Evolutionary conservation across 2,888 invertebrate genomes (phyloP).

Genomic region (Strigamia maritima): DNA sequence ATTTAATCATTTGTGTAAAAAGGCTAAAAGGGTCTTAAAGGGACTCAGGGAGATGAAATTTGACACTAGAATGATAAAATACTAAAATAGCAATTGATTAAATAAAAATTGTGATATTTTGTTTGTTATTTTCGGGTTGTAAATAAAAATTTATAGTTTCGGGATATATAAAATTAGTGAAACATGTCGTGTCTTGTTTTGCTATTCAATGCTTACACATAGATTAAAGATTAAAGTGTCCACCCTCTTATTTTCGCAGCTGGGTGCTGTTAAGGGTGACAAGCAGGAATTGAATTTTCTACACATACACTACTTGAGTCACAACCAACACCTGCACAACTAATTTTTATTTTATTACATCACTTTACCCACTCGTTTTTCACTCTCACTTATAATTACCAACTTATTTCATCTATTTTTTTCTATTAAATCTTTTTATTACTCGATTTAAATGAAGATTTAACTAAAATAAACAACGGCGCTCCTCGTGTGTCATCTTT

Average conservation of each 20-base stretch:
- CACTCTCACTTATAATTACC: background rate
- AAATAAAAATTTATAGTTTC: background rate
- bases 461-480: background rate
- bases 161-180: background rate
- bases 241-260: constrained; percentile 11
- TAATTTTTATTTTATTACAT: constrained; percentile 20
- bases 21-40: too few relatives aligned
- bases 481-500: background rate
- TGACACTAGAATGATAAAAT: too few relatives aligned
- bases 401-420: too few relatives aligned
- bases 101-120: too few relatives aligned
- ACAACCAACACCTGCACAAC: constrained; percentile 8
- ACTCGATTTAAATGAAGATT: background rate
- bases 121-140: background rate
- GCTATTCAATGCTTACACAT: background rate
- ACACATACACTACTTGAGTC: background rate
- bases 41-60: background rate
- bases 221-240: constrained; percentile 7
- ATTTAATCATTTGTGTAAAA: background rate
- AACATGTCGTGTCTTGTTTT: background rate
- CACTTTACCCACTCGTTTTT: background rate
- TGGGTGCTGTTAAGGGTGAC: background rate
- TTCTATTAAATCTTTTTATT: too few relatives aligned
- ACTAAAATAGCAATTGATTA: background rate
- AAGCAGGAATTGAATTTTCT: constrained; percentile 13